phyloP scores from a whole-genome alignment of 2,888 invertebrate genomes.

The Megaustenia siamemsis region DNA sequence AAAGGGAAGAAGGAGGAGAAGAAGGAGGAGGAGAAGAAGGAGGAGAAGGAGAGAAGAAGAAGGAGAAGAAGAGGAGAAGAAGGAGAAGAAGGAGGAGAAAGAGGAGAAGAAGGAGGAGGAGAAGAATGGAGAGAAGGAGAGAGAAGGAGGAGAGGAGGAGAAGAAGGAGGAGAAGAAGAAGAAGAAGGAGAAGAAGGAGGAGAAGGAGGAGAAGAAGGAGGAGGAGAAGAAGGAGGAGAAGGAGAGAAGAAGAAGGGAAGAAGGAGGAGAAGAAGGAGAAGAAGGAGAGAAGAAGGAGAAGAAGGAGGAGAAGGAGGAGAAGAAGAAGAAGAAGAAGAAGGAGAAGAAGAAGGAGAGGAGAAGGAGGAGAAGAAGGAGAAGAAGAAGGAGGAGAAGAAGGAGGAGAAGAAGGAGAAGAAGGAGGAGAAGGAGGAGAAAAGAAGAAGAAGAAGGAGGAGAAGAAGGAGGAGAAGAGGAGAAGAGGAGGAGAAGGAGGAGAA shows the following conservation, averaged over 20 bases:
- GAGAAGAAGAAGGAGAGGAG: background rate
- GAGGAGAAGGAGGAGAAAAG: background rate
- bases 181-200: background rate
- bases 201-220: constrained; percentile 26
- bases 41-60: too few species aligned
- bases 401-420: background rate
- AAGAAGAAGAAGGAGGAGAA: background rate
- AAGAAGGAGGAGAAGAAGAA: background rate
- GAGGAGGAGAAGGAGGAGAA: background rate
- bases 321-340: constrained; percentile 76
- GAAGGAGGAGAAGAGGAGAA: background rate
- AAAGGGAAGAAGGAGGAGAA: too few species aligned
- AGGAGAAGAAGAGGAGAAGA: background rate
- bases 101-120: background rate
- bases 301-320: constrained; percentile 80
- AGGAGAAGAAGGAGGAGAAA: background rate
- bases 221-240: background rate
- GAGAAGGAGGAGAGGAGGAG: too few species aligned
- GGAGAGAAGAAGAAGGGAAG: background rate
- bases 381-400: background rate
- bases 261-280: background rate
- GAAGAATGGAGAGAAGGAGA: constrained; percentile 3
- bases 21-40: too few species aligned
- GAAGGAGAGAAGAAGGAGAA: constrained; percentile 65
- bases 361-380: background rate